Conservation (phyloP, 92 coral and sea anemone genomes). For the Parazoanthus atlanticus region DNA sequence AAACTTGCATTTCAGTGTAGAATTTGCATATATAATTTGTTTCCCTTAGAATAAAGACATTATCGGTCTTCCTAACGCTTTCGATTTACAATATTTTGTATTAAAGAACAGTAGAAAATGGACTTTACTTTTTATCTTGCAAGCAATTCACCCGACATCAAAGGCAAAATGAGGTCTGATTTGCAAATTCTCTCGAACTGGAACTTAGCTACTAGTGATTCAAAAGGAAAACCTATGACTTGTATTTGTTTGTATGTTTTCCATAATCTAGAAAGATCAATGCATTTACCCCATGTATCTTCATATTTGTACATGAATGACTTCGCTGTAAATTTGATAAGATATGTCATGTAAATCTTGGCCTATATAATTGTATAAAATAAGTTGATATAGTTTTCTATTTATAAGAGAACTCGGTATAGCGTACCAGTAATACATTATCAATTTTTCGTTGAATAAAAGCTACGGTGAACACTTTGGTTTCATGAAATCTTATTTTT, state of each 20-base stretch:
- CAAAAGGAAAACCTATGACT: not conserved
- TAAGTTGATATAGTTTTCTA: not conserved
- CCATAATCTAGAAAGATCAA: not conserved
- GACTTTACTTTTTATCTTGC: not conserved
- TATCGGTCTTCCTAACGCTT: not conserved
- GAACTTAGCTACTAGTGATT: not conserved
- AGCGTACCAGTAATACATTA: not conserved
- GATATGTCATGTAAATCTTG: not conserved
- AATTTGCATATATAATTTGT: not conserved
- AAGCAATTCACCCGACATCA: not conserved
- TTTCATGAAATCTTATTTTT: not conserved
- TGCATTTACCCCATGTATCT: not conserved
- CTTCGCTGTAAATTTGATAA: not conserved
- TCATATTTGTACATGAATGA: not conserved
- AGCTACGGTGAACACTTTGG: not conserved
- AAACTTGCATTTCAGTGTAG: not conserved
- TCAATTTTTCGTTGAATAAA: not conserved
- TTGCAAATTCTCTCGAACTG: not conserved
- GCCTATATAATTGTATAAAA: not conserved
- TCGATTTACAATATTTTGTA: not conserved
- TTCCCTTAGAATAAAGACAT: not conserved
- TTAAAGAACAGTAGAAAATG: no score
- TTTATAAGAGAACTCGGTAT: not conserved
- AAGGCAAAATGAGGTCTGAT: not conserved
- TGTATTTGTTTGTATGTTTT: not conserved